A percentile compares a stretch with the other conserved stretches of the same genome.
Conservation (phyloP, 1,140 invertebrate species). For the Mycetomoellerius zeteki region DNA sequence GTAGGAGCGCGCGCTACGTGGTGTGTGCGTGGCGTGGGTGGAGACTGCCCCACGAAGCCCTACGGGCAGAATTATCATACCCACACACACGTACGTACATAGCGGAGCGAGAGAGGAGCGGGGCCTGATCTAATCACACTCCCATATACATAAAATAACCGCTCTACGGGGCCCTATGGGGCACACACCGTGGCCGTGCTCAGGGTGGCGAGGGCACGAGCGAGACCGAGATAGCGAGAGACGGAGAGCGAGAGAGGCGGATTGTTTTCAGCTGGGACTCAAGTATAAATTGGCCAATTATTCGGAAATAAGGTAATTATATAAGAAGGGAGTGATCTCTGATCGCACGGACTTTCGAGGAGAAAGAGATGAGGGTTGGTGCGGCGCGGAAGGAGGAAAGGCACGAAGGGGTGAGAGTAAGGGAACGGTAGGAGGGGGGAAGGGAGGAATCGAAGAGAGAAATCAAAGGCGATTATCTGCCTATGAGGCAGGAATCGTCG, state of each 20-base stretch:
- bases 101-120: conserved; percentile 48
- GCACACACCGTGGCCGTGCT: conserved; percentile 78
- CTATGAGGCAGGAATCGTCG: conserved; percentile 86
- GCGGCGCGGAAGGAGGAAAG: conserved; percentile 44
- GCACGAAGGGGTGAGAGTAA: conserved; percentile 61
- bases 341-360: conserved; percentile 77
- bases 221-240: conserved; percentile 46
- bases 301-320: conserved; percentile 87
- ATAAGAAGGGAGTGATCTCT: conserved; percentile 86
- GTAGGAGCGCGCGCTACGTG: conserved; percentile 61
- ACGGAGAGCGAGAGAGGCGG: conserved; percentile 79
- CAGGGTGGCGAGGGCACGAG: conserved; percentile 73
- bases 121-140: conserved; percentile 86
- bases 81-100: conserved; percentile 63
- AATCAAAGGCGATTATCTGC: conserved; percentile 87
- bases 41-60: conserved; percentile 84
- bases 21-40: conserved; percentile 85
- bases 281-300: conserved; percentile 87
- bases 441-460: conserved; percentile 85
- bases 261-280: conserved; percentile 87
- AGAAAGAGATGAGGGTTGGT: conserved; percentile 67
- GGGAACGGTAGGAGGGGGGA: conserved; percentile 57
- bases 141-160: conserved; percentile 87
- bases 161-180: conserved; percentile 85
- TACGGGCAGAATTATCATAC: conserved; percentile 87